Percentiles rank a stretch among this genome's conserved stretches.
Conservation (phyloP, 2,113 vertebrate genomes). For the Merops nubicus region DNA sequence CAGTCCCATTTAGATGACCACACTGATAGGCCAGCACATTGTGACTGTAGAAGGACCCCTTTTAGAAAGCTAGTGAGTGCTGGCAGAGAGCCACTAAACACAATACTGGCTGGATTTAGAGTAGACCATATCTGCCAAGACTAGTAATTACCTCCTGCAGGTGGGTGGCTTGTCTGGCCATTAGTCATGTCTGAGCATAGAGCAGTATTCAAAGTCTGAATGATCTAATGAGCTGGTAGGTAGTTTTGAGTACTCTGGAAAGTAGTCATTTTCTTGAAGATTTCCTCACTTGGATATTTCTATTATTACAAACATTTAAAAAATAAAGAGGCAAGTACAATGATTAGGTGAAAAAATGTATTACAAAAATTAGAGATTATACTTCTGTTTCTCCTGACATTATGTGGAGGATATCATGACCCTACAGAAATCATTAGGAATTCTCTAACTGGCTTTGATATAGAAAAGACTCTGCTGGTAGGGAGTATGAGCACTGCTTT, state of each 20-base stretch:
- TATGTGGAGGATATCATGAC: not conserved
- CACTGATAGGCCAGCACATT: not conserved
- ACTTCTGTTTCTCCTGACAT: not conserved
- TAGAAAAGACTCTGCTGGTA: not conserved
- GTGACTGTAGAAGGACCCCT: not conserved
- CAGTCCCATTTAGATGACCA: not conserved
- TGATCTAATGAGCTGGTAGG: not conserved
- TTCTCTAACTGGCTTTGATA: not conserved
- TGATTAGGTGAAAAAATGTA: not conserved
- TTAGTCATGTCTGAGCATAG: not conserved
- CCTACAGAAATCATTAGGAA: not conserved
- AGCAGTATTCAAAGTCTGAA: not conserved
- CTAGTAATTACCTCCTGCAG: not conserved
- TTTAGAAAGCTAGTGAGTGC: not conserved
- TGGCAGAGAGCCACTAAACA: conserved; percentile 16
- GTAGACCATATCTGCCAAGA: not conserved
- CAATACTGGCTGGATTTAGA: not conserved
- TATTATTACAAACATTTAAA: not conserved
- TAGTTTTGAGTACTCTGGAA: not conserved
- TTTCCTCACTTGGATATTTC: not conserved
- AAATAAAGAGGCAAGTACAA: not conserved
- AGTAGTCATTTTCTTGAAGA: not conserved
- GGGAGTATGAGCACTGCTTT: not conserved
- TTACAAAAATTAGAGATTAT: not conserved
- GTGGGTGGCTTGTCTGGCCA: not conserved